Evolutionary conservation across 2,888 invertebrate species (phyloP), one percentile per base, ranked within the genome.

Genomic region (Ormyrus thymus): DNA sequence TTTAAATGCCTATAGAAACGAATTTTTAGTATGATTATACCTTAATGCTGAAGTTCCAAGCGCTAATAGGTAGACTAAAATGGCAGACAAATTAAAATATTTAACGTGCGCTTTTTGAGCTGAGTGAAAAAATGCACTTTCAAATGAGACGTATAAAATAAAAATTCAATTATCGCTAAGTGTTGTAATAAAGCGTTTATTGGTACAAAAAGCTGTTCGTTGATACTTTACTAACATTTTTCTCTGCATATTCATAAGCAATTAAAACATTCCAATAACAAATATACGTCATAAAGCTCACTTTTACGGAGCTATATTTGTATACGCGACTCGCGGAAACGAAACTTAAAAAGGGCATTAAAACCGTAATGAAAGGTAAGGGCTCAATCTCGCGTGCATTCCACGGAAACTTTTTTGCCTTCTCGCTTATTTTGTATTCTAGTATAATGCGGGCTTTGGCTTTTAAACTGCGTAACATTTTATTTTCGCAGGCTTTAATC

Each of bases 251-350:
- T 76, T 70, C 70, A 64, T 55, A 50, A 50, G 70, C 62, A 56
- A 56, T 70, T 76, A 70, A 76, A 64, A 50, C 70, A 76, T 70
- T 70, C 70, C 70, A 56, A 64, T 64, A 70, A 76, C 64, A 69
- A 76, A 70, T 70, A 61, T 53, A 66, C 66, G 53, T 48, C 66
- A 45, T 75, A 68, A 68, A 70, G 7, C 68, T 58, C n/a, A 46
- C 13, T 46, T 15, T 48, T 56, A 56, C 51, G 50, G 29, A 6
- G 46, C 51, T 46, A 46, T 59, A 75, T 68, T 75, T 66, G 66
- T 51, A 68, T 51, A 68, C 61, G 61, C 61, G 59, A 68, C 8
- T 53, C 53, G 56, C 53, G 46, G 66, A 68, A 68, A 75, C 53
- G 68, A 53, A 64, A 64, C 72, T 73, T 51, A 75, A 53, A 70